Evolutionary conservation across 1,140 invertebrate genomes (phyloP), one percentile per base, ranked within the genome.

Genomic region (Linepithema humile): DNA sequence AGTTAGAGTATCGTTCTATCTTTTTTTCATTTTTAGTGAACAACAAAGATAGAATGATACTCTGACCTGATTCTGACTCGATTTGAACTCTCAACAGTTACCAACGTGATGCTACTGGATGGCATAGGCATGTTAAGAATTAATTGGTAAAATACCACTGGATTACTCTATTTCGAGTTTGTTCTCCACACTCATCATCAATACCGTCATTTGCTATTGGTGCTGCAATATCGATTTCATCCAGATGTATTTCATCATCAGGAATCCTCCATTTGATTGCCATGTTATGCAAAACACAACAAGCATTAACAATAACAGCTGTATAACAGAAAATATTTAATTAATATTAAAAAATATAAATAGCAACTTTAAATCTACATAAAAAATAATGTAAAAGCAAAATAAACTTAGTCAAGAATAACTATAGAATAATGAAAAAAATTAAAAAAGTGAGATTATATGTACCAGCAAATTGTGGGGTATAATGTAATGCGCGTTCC

Each of bases 401-500:
- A 62, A 62, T 38, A 38, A 35, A 62, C 17, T 62, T 38, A 29
- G 17, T 48, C 2, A 67, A 48, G 0, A 45, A 67, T 40, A 43
- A 65, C 26, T 32, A 48, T n/a, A 67, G 15, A 70, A 50, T 35
- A 7, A 50, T 35, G 35, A 50, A 48, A 48, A 10, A 48, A 17
- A 48, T 69, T 29, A 40, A 69, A 69, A 69, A 50, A 64, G 35
- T 48, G 1, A 48, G 7, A 45, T 0, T 45, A 45, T 15, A 70
- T 35, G n/a, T 50, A 50, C 67, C 67, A 35, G 67, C 29, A n/a
- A 70, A 70, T 70, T 70, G 15, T 35, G 45, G 45, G 50, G 26
- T 1, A 70, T 70, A 70, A 70, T 70, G 67, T 50, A 70, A 70
- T 12, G 45, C 67, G 50, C 67, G 45, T 20, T 70, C 67, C n/a